Conservation (phyloP, 2,888 invertebrate genomes). For the Listrodromus nycthemerus region DNA sequence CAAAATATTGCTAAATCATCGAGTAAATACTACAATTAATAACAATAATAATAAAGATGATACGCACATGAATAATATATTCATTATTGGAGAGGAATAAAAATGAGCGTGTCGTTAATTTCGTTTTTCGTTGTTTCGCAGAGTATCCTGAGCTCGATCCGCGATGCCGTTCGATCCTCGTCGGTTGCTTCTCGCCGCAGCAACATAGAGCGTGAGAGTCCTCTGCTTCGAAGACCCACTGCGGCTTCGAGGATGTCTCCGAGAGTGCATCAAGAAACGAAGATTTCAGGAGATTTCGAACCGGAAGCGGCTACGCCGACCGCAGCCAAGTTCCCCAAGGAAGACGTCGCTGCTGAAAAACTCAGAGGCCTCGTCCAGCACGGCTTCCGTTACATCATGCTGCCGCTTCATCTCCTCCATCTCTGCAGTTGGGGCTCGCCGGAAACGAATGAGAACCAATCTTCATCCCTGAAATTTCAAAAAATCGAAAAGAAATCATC, state of each 20-base stretch:
- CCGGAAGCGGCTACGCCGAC: not conserved
- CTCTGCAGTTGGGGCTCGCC: constrained; percentile 44
- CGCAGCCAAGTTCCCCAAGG: not conserved
- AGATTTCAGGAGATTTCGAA: not conserved
- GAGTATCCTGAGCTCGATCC: constrained; percentile 18
- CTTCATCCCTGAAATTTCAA: not conserved
- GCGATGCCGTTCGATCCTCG: constrained; percentile 15
- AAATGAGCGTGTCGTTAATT: not conserved
- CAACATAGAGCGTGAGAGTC: not conserved
- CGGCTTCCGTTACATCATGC: constrained; percentile 44
- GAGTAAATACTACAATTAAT: not conserved
- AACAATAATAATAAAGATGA: not conserved
- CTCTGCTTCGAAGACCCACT: not conserved
- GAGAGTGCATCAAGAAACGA: not conserved
- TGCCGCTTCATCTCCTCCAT: constrained; percentile 39
- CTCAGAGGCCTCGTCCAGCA: constrained; percentile 29
- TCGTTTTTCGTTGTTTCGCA: constrained; percentile 10
- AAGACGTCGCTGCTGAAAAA: not conserved
- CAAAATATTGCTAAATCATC: no score
- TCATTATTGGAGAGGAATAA: not conserved
- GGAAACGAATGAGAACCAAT: not conserved
- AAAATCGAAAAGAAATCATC: constrained; percentile 3
- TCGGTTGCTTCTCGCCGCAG: not conserved
- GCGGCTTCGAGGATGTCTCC: not conserved
- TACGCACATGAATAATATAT: no score